Conservation (phyloP, 2,888 invertebrate genomes). For the Lingula anatina region DNA sequence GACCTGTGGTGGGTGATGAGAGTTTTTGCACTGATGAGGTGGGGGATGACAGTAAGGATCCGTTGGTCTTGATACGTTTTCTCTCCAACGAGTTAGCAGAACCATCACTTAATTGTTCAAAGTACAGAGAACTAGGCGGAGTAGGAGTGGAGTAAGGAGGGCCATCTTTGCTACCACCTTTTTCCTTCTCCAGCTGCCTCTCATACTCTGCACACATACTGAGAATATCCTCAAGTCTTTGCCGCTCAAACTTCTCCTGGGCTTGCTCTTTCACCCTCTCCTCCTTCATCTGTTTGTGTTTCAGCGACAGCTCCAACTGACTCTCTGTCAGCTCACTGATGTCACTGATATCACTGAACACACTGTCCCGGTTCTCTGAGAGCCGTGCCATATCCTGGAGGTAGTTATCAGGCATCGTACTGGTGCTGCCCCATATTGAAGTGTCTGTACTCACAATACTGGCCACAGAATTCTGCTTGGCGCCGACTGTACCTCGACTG, state of each 20-base stretch:
- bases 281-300: constrained; percentile 43
- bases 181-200: constrained; percentile 53
- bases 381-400: no score
- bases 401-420: no score
- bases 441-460: no score
- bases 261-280: constrained; percentile 51
- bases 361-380: no score
- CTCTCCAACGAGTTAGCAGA: no score
- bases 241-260: constrained; percentile 44
- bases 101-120: not conserved
- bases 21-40: no score
- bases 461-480: no score
- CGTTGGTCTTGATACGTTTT: constrained; percentile 51
- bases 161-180: constrained; percentile 10
- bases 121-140: no score
- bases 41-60: constrained; percentile 42
- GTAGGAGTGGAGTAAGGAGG: no score
- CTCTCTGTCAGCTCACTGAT: constrained; percentile 38
- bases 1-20: constrained; percentile 35
- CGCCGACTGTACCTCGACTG: no score
- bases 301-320: constrained; percentile 38
- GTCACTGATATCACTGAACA: no score
- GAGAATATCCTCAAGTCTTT: constrained; percentile 79
- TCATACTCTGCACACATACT: constrained; percentile 94
- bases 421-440: no score